Base-by-base conservation (phyloP, 1,140 invertebrate species). In the Chlorops oryzae region DNA sequence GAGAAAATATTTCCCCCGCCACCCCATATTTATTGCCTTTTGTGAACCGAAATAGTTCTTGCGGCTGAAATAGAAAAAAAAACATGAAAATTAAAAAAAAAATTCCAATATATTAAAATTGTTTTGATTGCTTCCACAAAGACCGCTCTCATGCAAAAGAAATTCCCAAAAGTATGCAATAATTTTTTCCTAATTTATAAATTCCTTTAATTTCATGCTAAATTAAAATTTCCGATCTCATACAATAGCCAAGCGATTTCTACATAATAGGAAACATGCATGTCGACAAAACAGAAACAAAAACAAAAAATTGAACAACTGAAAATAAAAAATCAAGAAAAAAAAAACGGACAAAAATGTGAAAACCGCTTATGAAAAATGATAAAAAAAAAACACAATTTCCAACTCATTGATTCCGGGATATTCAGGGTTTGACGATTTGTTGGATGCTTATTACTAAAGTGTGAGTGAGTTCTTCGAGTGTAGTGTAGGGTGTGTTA, bases 351-450 rank as follows among this genome's bases (percentile, higher is more conserved):
- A 32, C 9, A 32, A 15, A 32, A 32, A 9, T 32, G 9, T 32
- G 28, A 9, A n/a, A n/a, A n/a, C n/a, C n/a, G n/a, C n/a, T n/a
- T n/a, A n/a, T n/a, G n/a, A n/a, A n/a, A n/a, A n/a, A n/a, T n/a
- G n/a, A n/a, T n/a, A 15, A 15, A 32, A 32, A 32, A 10, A 15
- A 32, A 10, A 54, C 61, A 60, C 65, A 60, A 48, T 66, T 65
- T 65, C 63, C 63, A 59, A 66, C 57, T 59, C 63, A 65, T 65
- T 65, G 63, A 65, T 65, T 65, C 53, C 58, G 57, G 43, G 44
- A 51, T 55, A 57, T 43, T 39, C 55, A 15, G 48, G 49, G 32
- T 48, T 42, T 42, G 40, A 42, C 28, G 28, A 32, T 32, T 32
- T 32, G 28, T 32, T 32, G 15, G 15, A 10, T 32, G 9, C 15